phyloP scores from a whole-genome alignment of 1,140 invertebrate genomes.

The Onthophagus taurus region DNA sequence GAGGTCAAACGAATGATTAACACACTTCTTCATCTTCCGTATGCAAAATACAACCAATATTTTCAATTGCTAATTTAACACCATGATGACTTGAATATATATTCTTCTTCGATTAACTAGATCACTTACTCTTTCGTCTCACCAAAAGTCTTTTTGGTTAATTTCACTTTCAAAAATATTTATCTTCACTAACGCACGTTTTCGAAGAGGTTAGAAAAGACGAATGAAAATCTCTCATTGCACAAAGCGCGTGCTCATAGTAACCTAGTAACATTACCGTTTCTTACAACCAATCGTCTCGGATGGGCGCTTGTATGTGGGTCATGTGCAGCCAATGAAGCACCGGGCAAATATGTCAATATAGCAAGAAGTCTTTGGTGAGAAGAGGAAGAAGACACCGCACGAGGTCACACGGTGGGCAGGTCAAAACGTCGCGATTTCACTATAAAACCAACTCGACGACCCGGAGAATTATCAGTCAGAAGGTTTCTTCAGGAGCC shows the following conservation, averaged over 20 bases:
- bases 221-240: too few species aligned
- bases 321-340: constrained; percentile 28
- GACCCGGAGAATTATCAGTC: constrained; percentile 18
- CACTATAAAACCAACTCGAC: constrained; percentile 24
- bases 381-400: neutral
- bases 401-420: constrained; percentile 25
- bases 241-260: neutral
- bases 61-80: too few species aligned
- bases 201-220: neutral
- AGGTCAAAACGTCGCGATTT: constrained; percentile 22
- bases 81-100: too few species aligned
- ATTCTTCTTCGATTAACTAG: too few species aligned
- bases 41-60: too few species aligned
- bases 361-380: constrained; percentile 20
- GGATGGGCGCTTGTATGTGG: constrained; percentile 20
- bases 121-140: too few species aligned
- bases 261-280: constrained; percentile 11
- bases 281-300: constrained; percentile 12
- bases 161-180: constrained; percentile 9
- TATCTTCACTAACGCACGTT: neutral
- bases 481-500: constrained; percentile 6
- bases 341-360: constrained; percentile 33
- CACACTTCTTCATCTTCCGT: too few species aligned
- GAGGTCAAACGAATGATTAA: too few species aligned
- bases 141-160: constrained; percentile 11